Evolutionary conservation across 2,888 invertebrate species (phyloP).

Genomic region (Clepsis dumicolana): DNA sequence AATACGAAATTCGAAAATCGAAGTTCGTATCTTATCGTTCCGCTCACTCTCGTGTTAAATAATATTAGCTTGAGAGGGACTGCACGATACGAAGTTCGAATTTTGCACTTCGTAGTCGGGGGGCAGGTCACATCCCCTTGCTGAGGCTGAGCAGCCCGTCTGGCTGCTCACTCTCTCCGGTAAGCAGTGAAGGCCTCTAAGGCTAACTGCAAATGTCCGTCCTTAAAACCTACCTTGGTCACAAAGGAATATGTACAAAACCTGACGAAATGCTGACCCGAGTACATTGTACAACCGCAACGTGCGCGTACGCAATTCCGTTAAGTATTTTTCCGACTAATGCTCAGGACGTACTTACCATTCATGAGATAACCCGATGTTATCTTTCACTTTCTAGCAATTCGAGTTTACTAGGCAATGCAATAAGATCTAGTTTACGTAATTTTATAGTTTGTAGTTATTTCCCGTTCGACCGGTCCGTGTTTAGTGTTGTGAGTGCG

Average conservation of each 20-base stretch:
- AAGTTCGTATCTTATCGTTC: too few species aligned
- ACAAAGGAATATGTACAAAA: background rate
- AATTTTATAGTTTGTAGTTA: conserved; percentile 27
- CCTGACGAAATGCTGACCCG: background rate
- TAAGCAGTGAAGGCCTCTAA: too few species aligned
- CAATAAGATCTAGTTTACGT: conserved; percentile 25
- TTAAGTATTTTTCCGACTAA: conserved; percentile 7
- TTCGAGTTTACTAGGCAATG: conserved; percentile 24
- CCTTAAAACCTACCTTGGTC: background rate
- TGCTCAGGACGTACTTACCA: conserved; percentile 28
- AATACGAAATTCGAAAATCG: too few species aligned
- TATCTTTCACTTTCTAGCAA: conserved; percentile 39
- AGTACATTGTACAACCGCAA: conserved; percentile 1
- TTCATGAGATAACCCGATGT: conserved; percentile 34
- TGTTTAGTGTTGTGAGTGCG: background rate
- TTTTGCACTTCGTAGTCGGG: too few species aligned
- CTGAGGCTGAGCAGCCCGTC: too few species aligned
- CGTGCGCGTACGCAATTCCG: conserved; percentile 10
- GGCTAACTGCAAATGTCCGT: too few species aligned
- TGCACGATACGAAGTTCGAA: too few species aligned
- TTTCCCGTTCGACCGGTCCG: conserved; percentile 7
- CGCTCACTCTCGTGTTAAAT: too few species aligned
- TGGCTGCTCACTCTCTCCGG: too few species aligned
- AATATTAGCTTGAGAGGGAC: too few species aligned
- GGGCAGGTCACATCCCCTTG: too few species aligned